Evolutionary conservation across 2,113 vertebrate species (phyloP).

Genomic region (Eublepharis macularius): DNA sequence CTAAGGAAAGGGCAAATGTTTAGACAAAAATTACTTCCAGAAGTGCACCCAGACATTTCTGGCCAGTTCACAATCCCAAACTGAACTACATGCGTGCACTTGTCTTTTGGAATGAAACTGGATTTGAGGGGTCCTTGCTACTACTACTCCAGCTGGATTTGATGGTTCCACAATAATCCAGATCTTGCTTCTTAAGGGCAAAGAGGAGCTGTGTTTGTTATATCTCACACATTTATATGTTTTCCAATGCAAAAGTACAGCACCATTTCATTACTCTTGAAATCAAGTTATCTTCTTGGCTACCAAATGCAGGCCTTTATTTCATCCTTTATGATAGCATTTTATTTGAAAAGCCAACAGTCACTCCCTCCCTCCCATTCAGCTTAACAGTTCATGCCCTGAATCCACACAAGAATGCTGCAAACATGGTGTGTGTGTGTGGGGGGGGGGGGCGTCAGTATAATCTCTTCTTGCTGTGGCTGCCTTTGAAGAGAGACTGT

Average conservation of each 20-base stretch:
- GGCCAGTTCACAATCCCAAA: neutral
- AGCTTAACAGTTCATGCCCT: constrained; percentile 32
- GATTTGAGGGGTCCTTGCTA: neutral
- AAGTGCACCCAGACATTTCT: neutral
- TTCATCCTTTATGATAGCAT: constrained; percentile 44
- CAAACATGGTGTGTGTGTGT: too few species aligned
- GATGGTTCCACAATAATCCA: neutral
- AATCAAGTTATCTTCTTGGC: constrained; percentile 53
- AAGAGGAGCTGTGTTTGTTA: constrained; percentile 1
- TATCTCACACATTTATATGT: neutral
- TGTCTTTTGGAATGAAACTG: neutral
- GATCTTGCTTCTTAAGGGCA: neutral
- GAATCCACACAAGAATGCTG: constrained; percentile 21
- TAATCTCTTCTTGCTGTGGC: constrained; percentile 43
- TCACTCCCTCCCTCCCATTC: constrained; percentile 55
- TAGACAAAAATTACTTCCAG: neutral
- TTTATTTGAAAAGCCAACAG: constrained; percentile 62
- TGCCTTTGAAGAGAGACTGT: constrained; percentile 12
- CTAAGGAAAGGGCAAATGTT: neutral
- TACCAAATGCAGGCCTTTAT: constrained; percentile 9
- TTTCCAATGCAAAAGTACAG: constrained; percentile 35
- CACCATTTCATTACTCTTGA: constrained; percentile 45
- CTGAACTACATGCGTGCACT: neutral
- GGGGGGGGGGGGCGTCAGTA: constrained; percentile 16
- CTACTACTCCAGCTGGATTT: too few species aligned